Evolutionary conservation across 2,797 vertebrate species (phyloP), one percentile per base, ranked within the genome.

Genomic region (Characodon lateralis): DNA sequence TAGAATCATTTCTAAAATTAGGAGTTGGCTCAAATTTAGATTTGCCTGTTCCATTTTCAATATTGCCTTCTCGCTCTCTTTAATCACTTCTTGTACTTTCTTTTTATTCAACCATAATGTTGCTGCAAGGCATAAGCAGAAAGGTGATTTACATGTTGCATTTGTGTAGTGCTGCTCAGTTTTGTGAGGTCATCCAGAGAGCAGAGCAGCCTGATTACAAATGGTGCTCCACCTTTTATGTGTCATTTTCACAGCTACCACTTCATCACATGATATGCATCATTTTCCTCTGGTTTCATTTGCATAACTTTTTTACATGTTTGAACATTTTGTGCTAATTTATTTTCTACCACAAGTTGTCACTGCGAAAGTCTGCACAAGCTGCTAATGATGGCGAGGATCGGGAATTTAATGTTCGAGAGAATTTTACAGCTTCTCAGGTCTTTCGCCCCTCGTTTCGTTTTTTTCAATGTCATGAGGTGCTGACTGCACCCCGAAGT

Each of bases 1-100:
- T 53, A 86, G 78, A 86, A 83, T 77, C 79, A 76, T 77, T 78
- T 83, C 87, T 84, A 89, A 90, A 92, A 90, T 91, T 89, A 92
- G 84, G 65, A 81, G 75, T 78, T 71, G 72, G 78, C 76, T 82
- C 84, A 88, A 87, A 89, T 90, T 76, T 88, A 83, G 81, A 83
- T 85, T 68, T 75, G 61, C 10, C 58, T 56, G 22, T 75, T 89
- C 88, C 78, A 31, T 85, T 78, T 74, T 53, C 83, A 81, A 68
- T 74, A 41, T 73, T 76, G 22, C 77, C 56, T 5, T 13, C 68
- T 74, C 65, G 41, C 26, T 71, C 69, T 78, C 35, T 26, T 43
- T 79, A 80, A 88, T 89, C 80, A 78, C 50, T 73, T 73, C 70
- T 77, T 69, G 39, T 73, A 71, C 69, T 80, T 72, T 16, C 1